Evolutionary conservation across 2,113 vertebrate genomes (phyloP).

Genomic region (Hirundichthys speculiger): DNA sequence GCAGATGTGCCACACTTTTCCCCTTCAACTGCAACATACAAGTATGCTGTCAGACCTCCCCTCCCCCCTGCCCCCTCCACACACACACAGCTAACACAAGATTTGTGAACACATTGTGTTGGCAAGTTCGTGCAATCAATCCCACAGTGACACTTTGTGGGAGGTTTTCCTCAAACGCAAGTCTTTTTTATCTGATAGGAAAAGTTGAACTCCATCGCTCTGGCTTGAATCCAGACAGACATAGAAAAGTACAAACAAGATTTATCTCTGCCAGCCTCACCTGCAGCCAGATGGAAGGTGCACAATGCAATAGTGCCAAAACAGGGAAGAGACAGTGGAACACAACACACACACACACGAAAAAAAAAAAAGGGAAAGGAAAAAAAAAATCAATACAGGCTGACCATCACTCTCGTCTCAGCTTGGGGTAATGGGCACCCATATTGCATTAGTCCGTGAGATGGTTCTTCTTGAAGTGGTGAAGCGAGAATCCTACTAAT

Average conservation of each 20-base stretch:
- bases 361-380: background rate
- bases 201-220: constrained; percentile 57
- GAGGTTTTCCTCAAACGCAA: constrained; percentile 62
- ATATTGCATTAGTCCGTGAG: constrained; percentile 75
- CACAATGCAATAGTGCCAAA: constrained; percentile 42
- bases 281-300: constrained; percentile 62
- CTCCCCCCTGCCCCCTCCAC: constrained; percentile 1
- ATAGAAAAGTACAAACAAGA: constrained; percentile 66
- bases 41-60: constrained; percentile 12
- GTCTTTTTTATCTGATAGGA: constrained; percentile 66
- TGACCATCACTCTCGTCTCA: constrained; percentile 68
- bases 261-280: constrained; percentile 67
- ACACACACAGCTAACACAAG: constrained; percentile 25
- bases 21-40: constrained; percentile 17
- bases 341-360: no score
- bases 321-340: constrained; percentile 36
- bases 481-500: constrained; percentile 75
- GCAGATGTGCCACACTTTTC: constrained; percentile 12
- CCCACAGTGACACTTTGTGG: constrained; percentile 60
- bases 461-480: constrained; percentile 76
- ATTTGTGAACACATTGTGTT: constrained; percentile 55
- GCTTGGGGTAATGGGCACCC: constrained; percentile 72
- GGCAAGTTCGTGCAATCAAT: constrained; percentile 66
- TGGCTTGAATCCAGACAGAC: constrained; percentile 61
- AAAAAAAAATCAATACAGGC: constrained; percentile 67